phyloP scores from a whole-genome alignment of 2,797 vertebrate species.

The Ctenochaetus hawaiiensis region DNA sequence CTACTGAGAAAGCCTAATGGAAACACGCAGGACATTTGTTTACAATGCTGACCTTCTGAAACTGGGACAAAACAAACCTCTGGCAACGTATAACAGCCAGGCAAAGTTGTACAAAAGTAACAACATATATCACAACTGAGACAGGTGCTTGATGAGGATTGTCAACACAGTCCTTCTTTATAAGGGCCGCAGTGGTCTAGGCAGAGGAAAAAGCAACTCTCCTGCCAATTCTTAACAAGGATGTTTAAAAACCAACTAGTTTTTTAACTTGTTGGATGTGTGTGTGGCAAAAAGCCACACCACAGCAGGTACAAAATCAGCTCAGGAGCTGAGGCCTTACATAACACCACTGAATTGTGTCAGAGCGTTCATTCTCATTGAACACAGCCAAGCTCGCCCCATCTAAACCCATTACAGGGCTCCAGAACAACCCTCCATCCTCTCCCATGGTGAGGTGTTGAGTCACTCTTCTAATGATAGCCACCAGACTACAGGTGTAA shows the following conservation, averaged over 20 bases:
- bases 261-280: constrained; percentile 5
- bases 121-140: not conserved
- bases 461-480: constrained; percentile 69
- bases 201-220: not conserved
- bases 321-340: constrained; percentile 46
- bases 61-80: constrained; percentile 48
- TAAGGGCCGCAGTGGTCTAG: not conserved
- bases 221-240: constrained; percentile 2
- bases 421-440: constrained; percentile 32
- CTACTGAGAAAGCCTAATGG: not conserved
- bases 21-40: constrained; percentile 46
- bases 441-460: constrained; percentile 50
- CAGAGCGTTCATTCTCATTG: constrained; percentile 42
- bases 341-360: constrained; percentile 54
- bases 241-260: constrained; percentile 9
- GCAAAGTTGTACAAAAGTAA: constrained; percentile 7
- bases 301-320: constrained; percentile 24
- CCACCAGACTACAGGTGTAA: constrained; percentile 71
- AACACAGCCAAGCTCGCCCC: constrained; percentile 35
- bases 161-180: not conserved
- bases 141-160: not conserved
- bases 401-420: constrained; percentile 53
- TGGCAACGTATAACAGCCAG: constrained; percentile 8
- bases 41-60: constrained; percentile 49
- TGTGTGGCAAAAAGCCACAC: not conserved